Conservation (phyloP, 2,888 invertebrate species). For the Sycophila texana region DNA sequence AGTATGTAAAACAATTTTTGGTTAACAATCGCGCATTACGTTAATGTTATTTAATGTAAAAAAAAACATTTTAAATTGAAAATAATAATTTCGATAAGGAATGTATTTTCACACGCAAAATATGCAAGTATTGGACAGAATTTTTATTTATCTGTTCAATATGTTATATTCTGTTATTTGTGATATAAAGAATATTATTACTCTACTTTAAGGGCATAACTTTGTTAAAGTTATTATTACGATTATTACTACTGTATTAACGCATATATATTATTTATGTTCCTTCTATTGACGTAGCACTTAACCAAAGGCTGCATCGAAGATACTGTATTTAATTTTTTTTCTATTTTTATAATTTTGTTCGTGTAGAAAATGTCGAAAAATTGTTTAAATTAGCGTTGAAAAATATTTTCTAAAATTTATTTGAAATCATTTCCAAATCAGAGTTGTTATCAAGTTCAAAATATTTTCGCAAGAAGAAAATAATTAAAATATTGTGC, state of each 20-base stretch:
- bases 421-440: conserved; percentile 9
- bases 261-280: conserved; percentile 58
- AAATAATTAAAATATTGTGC: not conserved
- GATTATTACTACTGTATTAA: conserved; percentile 51
- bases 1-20: too few species aligned
- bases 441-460: conserved; percentile 12
- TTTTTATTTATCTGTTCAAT: not conserved
- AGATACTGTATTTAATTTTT: conserved; percentile 23
- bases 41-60: not conserved
- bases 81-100: conserved; percentile 12
- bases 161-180: conserved; percentile 64
- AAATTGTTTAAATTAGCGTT: too few species aligned
- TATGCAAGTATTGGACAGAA: conserved; percentile 5
- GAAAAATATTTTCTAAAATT: not conserved
- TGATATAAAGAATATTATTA: conserved; percentile 65
- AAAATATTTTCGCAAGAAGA: not conserved
- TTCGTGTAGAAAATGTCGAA: too few species aligned
- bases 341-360: not conserved
- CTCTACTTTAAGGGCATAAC: conserved; percentile 55
- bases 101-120: conserved; percentile 6
- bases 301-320: conserved; percentile 67
- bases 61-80: not conserved
- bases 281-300: conserved; percentile 62
- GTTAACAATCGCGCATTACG: not conserved
- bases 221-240: conserved; percentile 58